A percentile compares a stretch with the other conserved stretches of the same genome.
phyloP scores from a whole-genome alignment of 1,140 invertebrate species.

The Drosophila erecta region DNA sequence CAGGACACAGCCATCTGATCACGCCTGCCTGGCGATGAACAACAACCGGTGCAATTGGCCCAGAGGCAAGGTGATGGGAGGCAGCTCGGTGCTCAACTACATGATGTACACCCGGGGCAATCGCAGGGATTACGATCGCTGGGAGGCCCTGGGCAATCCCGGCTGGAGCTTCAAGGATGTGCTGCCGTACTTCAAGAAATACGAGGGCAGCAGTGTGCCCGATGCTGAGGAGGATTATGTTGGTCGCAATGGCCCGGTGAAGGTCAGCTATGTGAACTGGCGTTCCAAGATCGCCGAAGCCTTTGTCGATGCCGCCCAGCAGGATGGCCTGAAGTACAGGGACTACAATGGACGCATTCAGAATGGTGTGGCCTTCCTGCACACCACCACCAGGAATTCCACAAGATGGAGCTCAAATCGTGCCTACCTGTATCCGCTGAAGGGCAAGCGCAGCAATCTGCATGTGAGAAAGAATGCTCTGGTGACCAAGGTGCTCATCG shows the following conservation, averaged over 20 bases:
- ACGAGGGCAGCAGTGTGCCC: slow-evolving; percentile 89
- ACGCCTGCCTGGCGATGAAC: slow-evolving; percentile 84
- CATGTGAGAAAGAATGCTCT: slow-evolving; percentile 88
- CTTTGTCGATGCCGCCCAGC: slow-evolving; percentile 88
- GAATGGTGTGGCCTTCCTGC: slow-evolving; percentile 88
- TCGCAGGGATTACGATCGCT: slow-evolving; percentile 91
- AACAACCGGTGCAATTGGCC: slow-evolving; percentile 89
- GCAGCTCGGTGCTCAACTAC: slow-evolving; percentile 94
- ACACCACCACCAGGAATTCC: slow-evolving; percentile 89
- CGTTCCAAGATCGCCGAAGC: slow-evolving; percentile 87
- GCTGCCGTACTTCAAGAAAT: slow-evolving; percentile 92
- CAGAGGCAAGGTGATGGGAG: slow-evolving; percentile 92
- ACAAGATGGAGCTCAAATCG: slow-evolving; percentile 90
- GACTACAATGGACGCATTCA: slow-evolving; percentile 90
- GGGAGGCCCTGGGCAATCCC: slow-evolving; percentile 90
- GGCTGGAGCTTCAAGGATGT: slow-evolving; percentile 94
- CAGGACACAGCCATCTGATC: slow-evolving; percentile 87
- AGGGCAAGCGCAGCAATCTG: slow-evolving; percentile 87
- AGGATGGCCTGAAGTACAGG: slow-evolving; percentile 88
- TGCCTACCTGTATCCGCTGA: slow-evolving; percentile 89
- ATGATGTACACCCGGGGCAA: slow-evolving; percentile 95
- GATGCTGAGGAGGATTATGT: slow-evolving; percentile 86
- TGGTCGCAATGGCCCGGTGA: slow-evolving; percentile 86
- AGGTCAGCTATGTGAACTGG: slow-evolving; percentile 86
- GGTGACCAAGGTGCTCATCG: slow-evolving; percentile 91